Base-by-base conservation (phyloP, 1,140 invertebrate species). In the Heliconius melpomene region DNA sequence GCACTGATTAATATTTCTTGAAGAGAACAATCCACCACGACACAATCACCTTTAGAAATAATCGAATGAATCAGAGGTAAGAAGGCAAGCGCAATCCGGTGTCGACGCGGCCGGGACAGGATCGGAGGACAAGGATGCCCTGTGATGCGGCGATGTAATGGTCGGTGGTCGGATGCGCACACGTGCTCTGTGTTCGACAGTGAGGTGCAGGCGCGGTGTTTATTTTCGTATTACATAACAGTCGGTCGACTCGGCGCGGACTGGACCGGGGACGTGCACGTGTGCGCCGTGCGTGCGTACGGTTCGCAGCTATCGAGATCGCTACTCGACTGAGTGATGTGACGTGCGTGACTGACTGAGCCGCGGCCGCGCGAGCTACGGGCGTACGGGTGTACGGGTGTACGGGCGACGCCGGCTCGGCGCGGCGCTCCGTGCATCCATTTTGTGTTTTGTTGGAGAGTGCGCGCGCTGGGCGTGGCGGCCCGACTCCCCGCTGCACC, bases 381-480 rank as follows among this genome's bases (percentile, higher is more conserved):
- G 72, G 77, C 86, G 83, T 82, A 36, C 32, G 32, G 32, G 32
- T 3, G 29, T 32, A 32, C 29, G 1, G 72, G 77, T 86, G 83
- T 36, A 36, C 32, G 32, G 72, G 77, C 86, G 83, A 82, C 88
- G 87, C 88, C 85, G 85, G 88, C 85, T 88, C 89, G 86, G 86
- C 89, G 88, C 89, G 86, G 86, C 89, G 88, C 87, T 89, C 87
- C 84, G 83, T 88, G 86, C 90, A 89, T 88, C 88, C 85, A 91
- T 93, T 92, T 91, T 88, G 85, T 90, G 87, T 88, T 89, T 91
- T 91, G 89, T 93, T 91, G 87, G 90, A 92, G 90, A 92, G 91
- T 92, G 90, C 92, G 92, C 91, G 87, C 90, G 89, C 87, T 91
- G 91, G 91, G 92, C 91, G 92, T 93, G 92, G 91, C 89, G 84